phyloP scores from a whole-genome alignment of 2,888 invertebrate genomes.

The Xylophagus ater region DNA sequence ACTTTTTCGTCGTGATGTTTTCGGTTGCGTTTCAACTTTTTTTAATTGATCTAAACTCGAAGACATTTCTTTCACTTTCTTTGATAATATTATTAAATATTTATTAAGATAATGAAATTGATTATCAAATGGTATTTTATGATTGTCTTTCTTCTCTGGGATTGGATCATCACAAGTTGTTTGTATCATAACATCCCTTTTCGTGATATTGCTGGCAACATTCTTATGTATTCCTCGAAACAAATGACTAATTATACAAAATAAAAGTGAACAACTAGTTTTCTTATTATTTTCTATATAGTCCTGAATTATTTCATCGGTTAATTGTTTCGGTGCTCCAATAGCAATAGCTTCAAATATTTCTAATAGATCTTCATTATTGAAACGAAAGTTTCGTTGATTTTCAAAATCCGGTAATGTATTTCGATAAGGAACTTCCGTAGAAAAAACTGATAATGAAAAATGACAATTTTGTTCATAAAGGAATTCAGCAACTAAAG shows the following conservation, averaged over 20 bases:
- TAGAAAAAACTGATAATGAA: conserved; percentile 34
- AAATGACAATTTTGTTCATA: conserved; percentile 36
- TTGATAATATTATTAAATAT: conserved; percentile 25
- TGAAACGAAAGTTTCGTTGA: conserved; percentile 30
- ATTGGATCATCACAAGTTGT: too few species aligned
- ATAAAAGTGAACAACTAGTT: conserved; percentile 20
- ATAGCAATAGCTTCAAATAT: conserved; percentile 27
- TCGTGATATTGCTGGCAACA: too few species aligned
- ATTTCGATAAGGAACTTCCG: conserved; percentile 34
- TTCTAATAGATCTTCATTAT: conserved; percentile 26
- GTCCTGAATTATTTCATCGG: conserved; percentile 13
- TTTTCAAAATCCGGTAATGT: conserved; percentile 31
- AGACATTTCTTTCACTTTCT: conserved; percentile 27
- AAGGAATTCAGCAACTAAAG: conserved; percentile 36
- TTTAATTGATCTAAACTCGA: conserved; percentile 21
- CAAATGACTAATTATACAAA: conserved; percentile 20
- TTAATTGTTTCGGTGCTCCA: conserved; percentile 12
- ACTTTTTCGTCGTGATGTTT: conserved; percentile 4
- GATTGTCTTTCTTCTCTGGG: conserved; percentile 1
- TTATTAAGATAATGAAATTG: conserved; percentile 25
- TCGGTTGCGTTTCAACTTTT: conserved; percentile 1
- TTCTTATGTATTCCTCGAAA: conserved; percentile 9
- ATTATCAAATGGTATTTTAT: conserved; percentile 8
- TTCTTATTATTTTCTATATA: conserved; percentile 17
- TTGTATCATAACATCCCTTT: too few species aligned